Base-by-base conservation (phyloP, 2,888 invertebrate genomes). In the Pilophorus perplexus region DNA sequence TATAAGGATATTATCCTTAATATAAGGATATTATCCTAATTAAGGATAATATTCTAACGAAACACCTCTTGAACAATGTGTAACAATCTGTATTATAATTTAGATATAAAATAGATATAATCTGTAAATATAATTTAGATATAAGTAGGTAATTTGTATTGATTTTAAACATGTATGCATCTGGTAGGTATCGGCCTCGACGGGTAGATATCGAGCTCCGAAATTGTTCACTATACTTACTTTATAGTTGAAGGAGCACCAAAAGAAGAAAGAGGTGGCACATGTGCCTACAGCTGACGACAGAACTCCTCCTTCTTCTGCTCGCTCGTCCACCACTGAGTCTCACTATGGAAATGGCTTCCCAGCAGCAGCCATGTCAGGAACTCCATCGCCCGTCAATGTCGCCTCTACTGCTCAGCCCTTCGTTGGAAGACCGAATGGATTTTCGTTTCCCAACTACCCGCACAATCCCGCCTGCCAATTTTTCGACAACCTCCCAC, bases 191-290 rank as follows among this genome's bases (percentile, higher is more conserved):
- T n/a, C n/a, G n/a, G n/a, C n/a, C n/a, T n/a, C n/a, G n/a, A n/a
- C n/a, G n/a, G n/a, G n/a, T n/a, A n/a, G n/a, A n/a, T n/a, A n/a
- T n/a, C n/a, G n/a, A n/a, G n/a, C n/a, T n/a, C n/a, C n/a, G 14
- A 14, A 42, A 25, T 52, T 20, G 14, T 8, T 14, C 27, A 52
- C 8, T 54, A 5, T 48, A 6, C n/a, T n/a, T n/a, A n/a, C n/a
- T n/a, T n/a, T n/a, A 12, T 44, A 64, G 64, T n/a, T 64, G 50
- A 64, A 52, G 27, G 52, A 64, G 38, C 64, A 37, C 12, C 64
- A 64, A 22, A 64, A 52, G 64, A 64, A 64, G 25, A 64, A 64
- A 22, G 64, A 64, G 28, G 27, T 12, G 33, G 33, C 33, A 12
- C 6, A 33, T 12, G 12, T 8, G 6, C 6, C 33, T 6, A 6